These are phyloP conservation scores for Clarias fuscus DNA, from an alignment of 2,797 vertebrate genomes.

Conservation along the genomic window DNA sequence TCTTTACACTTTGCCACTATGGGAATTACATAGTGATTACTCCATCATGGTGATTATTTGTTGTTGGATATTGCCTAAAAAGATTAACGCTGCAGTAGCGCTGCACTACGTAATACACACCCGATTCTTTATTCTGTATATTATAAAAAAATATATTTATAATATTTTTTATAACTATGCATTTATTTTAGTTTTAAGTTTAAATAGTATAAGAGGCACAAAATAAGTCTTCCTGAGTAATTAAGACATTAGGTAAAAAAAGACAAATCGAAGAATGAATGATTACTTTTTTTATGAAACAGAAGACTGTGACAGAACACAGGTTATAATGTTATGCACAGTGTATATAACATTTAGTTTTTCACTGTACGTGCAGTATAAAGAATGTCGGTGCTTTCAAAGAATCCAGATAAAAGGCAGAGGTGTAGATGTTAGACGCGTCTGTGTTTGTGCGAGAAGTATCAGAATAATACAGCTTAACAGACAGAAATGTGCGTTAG, in stretches of 20 bases:
- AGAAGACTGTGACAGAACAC: background rate
- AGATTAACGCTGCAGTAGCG: too few relatives aligned
- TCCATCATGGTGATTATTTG: background rate
- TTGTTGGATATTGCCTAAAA: background rate
- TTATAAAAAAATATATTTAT: too few relatives aligned
- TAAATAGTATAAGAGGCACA: background rate
- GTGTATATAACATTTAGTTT: background rate
- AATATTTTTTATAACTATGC: too few relatives aligned
- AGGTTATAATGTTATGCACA: background rate
- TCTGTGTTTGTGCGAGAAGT: constrained; percentile 4
- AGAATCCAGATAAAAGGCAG: constrained; percentile 3
- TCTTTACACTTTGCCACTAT: too few relatives aligned
- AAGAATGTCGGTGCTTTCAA: background rate
- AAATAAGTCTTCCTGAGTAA: constrained; percentile 3
- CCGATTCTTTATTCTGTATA: background rate
- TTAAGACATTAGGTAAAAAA: background rate
- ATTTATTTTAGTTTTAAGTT: background rate
- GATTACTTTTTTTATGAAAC: background rate
- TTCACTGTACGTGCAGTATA: background rate
- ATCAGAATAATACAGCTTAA: constrained; percentile 10
- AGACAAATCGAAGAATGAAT: background rate
- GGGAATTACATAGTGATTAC: background rate
- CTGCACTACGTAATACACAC: background rate
- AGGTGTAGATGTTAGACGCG: background rate
- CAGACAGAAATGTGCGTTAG: background rate